A percentile compares a stretch with the other conserved stretches of the same genome.
phyloP scores from a whole-genome alignment of 2,888 invertebrate genomes.

The Serripes groenlandicus region DNA sequence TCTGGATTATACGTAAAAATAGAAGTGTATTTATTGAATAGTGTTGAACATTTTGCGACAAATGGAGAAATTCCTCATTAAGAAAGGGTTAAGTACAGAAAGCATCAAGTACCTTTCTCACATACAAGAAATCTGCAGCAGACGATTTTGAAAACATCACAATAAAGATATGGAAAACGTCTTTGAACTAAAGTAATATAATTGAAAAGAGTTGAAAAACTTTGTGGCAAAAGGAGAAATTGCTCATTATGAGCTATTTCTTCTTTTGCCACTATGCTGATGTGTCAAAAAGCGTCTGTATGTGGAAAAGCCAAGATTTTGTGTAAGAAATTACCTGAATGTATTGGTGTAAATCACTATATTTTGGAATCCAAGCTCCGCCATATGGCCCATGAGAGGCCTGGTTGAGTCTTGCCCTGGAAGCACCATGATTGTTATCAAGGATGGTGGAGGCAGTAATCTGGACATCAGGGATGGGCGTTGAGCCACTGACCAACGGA shows the following conservation, averaged over 20 bases:
- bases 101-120: too few relatives aligned
- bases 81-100: too few relatives aligned
- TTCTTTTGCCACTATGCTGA: background rate
- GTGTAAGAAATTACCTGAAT: conserved; percentile 67
- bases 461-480: conserved; percentile 67
- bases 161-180: too few relatives aligned
- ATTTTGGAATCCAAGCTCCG: conserved; percentile 76
- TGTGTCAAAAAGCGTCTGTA: background rate
- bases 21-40: too few relatives aligned
- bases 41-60: too few relatives aligned
- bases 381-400: conserved; percentile 67
- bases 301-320: background rate
- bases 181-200: too few relatives aligned
- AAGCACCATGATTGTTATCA: conserved; percentile 69
- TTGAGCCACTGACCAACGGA: conserved; percentile 68
- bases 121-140: background rate
- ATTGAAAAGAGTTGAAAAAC: background rate
- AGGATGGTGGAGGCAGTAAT: conserved; percentile 72
- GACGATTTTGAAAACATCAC: too few relatives aligned
- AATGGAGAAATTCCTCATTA: too few relatives aligned
- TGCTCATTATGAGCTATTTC: background rate
- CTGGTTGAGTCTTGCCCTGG: conserved; percentile 71
- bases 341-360: conserved; percentile 70
- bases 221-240: background rate
- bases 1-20: too few relatives aligned